Evolutionary conservation across 2,888 invertebrate genomes (phyloP).

Genomic region (Caenorhabditis sp.): DNA sequence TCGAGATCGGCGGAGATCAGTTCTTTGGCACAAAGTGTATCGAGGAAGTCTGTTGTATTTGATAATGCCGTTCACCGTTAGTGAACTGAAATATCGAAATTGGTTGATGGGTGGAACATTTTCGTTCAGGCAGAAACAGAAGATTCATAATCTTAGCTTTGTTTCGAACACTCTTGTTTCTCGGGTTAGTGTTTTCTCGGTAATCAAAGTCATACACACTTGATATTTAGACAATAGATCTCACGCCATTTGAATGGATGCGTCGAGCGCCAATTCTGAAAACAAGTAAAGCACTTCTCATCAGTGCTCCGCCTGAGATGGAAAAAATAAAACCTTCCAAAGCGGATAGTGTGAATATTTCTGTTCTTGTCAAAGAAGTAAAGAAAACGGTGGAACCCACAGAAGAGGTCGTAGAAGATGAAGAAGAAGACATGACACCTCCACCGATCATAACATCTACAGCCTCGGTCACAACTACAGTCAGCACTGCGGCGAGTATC

Average conservation of each 20-base stretch:
- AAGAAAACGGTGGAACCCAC: neutral
- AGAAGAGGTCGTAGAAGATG: neutral
- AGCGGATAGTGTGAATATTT: neutral
- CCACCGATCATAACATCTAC: constrained; percentile 32
- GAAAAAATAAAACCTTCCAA: neutral
- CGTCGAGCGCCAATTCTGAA: neutral
- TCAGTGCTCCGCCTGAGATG: neutral
- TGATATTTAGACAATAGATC: constrained; percentile 6
- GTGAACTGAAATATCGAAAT: constrained; percentile 45
- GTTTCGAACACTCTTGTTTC: constrained; percentile 24
- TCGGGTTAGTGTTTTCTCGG: constrained; percentile 9
- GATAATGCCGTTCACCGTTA: constrained; percentile 47
- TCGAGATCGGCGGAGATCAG: constrained; percentile 25
- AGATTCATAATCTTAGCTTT: constrained; percentile 14
- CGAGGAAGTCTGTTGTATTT: constrained; percentile 41
- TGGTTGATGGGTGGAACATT: constrained; percentile 45
- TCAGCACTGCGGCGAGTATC: constrained; percentile 29
- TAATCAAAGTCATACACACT: constrained; percentile 6
- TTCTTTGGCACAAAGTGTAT: constrained; percentile 21
- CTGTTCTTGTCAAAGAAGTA: neutral
- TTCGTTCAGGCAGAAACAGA: constrained; percentile 7
- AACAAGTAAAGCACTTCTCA: neutral
- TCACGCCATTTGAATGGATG: constrained; percentile 12
- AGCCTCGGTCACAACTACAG: constrained; percentile 29
- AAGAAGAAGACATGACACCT: constrained; percentile 11